phyloP scores from a whole-genome alignment of 2,888 invertebrate species.

The Desoria tigrina region DNA sequence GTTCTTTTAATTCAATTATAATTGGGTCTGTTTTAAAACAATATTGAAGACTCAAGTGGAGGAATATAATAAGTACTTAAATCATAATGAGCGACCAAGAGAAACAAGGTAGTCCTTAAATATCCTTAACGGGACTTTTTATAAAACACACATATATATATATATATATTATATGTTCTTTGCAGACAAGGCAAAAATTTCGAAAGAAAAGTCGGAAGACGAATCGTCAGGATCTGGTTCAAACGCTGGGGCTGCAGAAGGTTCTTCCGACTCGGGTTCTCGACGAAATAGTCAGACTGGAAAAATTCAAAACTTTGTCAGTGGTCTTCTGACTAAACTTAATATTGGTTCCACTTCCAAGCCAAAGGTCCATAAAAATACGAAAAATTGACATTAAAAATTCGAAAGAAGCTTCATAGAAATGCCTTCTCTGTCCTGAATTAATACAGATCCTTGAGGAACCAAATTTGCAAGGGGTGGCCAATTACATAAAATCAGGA shows the following conservation, averaged over 20 bases:
- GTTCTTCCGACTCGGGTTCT: constrained; percentile 23
- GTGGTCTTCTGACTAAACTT: constrained; percentile 39
- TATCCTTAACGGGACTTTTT: no score
- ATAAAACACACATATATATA: no score
- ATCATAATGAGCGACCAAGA: no score
- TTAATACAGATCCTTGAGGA: constrained; percentile 66
- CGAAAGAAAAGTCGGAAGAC: not conserved
- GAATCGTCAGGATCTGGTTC: not conserved
- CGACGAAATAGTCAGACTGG: constrained; percentile 34
- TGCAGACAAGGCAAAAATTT: not conserved
- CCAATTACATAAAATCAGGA: constrained; percentile 73
- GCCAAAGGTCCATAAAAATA: constrained; percentile 25
- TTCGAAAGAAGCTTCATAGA: no score
- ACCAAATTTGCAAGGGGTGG: constrained; percentile 73
- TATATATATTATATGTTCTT: no score
- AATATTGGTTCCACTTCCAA: constrained; percentile 35
- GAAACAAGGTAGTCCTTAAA: no score
- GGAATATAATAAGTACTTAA: no score
- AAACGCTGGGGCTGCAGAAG: not conserved
- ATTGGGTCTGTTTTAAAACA: no score
- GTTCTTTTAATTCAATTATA: no score
- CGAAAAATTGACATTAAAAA: not conserved
- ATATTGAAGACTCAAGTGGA: no score
- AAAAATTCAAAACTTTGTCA: constrained; percentile 39
- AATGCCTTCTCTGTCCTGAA: no score